phyloP scores from a whole-genome alignment of 2,888 invertebrate genomes.

The Drosophila limbata region DNA sequence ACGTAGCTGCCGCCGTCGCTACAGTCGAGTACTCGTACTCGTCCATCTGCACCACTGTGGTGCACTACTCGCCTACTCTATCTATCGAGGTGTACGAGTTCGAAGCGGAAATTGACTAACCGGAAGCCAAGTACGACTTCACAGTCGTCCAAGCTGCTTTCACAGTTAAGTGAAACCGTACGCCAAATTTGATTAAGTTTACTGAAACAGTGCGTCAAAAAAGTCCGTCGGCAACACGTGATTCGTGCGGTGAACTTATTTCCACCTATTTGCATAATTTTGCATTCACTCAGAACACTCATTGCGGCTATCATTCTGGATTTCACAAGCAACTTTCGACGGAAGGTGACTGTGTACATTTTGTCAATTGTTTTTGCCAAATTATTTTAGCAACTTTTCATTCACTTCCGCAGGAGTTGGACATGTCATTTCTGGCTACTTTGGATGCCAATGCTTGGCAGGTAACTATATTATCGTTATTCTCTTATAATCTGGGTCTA shows the following conservation, averaged over 20 bases:
- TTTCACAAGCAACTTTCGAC: constrained; percentile 84
- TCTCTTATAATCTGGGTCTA: neutral
- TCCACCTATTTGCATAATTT: constrained; percentile 67
- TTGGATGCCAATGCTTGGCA: constrained; percentile 87
- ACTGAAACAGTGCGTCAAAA: constrained; percentile 39
- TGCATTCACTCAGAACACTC: constrained; percentile 44
- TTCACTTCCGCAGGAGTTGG: constrained; percentile 83
- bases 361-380: constrained; percentile 38
- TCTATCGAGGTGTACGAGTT: constrained; percentile 62
- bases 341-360: constrained; percentile 70
- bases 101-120: constrained; percentile 83
- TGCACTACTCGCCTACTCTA: constrained; percentile 47
- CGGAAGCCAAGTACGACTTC: constrained; percentile 72
- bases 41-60: constrained; percentile 47
- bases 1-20: constrained; percentile 46
- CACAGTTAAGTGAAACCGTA: constrained; percentile 38
- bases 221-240: constrained; percentile 64
- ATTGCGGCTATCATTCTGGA: constrained; percentile 82
- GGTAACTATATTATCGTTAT: constrained; percentile 81
- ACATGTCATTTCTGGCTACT: constrained; percentile 87
- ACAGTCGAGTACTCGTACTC: neutral
- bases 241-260: constrained; percentile 31
- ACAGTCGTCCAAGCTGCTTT: constrained; percentile 40
- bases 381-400: constrained; percentile 66
- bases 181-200: constrained; percentile 37